These are phyloP conservation scores for Trissolcus basalis DNA, from an alignment of 1,140 invertebrate genomes.

Conservation along the genomic window DNA sequence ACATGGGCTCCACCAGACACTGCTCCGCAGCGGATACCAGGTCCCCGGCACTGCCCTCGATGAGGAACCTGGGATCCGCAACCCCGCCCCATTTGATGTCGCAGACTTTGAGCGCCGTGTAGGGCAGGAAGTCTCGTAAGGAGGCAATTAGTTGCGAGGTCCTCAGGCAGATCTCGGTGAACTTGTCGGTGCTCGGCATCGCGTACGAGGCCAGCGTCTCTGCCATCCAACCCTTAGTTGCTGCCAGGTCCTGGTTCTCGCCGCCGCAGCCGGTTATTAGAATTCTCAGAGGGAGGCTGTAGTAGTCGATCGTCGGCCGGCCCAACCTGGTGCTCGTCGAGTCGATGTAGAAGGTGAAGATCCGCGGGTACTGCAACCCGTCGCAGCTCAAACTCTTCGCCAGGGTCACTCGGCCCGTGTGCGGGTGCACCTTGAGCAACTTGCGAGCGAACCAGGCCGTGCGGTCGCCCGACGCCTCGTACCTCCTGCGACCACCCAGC, in stretches of 20 bases:
- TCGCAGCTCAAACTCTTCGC: constrained; percentile 85
- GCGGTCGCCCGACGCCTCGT: constrained; percentile 85
- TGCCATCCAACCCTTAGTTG: constrained; percentile 88
- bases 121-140: constrained; percentile 84
- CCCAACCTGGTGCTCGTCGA: constrained; percentile 85
- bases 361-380: constrained; percentile 86
- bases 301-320: constrained; percentile 86
- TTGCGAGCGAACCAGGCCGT: constrained; percentile 88
- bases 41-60: constrained; percentile 87
- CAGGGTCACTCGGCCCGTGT: constrained; percentile 85
- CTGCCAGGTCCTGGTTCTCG: constrained; percentile 80
- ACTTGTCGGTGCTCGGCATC: constrained; percentile 86
- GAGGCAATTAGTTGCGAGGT: constrained; percentile 87
- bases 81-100: constrained; percentile 85
- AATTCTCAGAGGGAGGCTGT: constrained; percentile 86
- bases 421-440: constrained; percentile 84
- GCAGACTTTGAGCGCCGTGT: constrained; percentile 83
- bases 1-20: constrained; percentile 86
- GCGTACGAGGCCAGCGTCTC: constrained; percentile 89
- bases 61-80: constrained; percentile 85
- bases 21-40: constrained; percentile 86
- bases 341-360: constrained; percentile 91
- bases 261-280: constrained; percentile 86
- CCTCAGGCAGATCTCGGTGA: constrained; percentile 83
- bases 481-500: constrained; percentile 83